A percentile compares a stretch with the other conserved stretches of the same genome.
These are phyloP conservation scores for Drosophila micromelanica DNA, from an alignment of 1,140 invertebrate genomes.

Conservation along the genomic window DNA sequence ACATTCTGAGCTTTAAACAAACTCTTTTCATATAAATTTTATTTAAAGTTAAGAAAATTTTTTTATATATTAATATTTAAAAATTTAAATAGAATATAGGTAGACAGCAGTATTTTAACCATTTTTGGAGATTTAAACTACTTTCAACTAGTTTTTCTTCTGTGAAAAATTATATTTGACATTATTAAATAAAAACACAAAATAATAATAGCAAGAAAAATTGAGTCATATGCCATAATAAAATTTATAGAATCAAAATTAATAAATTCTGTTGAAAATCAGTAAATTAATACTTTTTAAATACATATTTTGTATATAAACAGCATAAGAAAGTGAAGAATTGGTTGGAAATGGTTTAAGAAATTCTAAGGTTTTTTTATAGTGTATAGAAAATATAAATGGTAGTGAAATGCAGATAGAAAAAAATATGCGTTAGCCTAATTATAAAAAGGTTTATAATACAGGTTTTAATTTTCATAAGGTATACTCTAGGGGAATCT, in stretches of 20 bases:
- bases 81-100: neutral
- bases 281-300: no score
- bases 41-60: constrained; percentile 1
- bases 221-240: no score
- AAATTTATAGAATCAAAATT: neutral
- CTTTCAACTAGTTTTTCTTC: neutral
- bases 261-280: neutral
- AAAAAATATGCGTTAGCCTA: neutral
- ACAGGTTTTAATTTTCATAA: neutral
- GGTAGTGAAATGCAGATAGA: neutral
- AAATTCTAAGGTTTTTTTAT: neutral
- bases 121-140: neutral
- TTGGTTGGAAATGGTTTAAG: neutral
- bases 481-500: no score
- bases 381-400: neutral
- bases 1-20: constrained; percentile 21
- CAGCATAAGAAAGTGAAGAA: neutral
- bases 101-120: neutral
- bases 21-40: constrained; percentile 12
- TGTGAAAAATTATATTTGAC: no score
- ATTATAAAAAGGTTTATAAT: neutral
- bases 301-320: no score
- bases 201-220: neutral
- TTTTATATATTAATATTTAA: constrained; percentile 1
- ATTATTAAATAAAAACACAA: neutral